Evolutionary conservation across 2,888 invertebrate species (phyloP).

Genomic region (Rhimphoctona megacephalus): DNA sequence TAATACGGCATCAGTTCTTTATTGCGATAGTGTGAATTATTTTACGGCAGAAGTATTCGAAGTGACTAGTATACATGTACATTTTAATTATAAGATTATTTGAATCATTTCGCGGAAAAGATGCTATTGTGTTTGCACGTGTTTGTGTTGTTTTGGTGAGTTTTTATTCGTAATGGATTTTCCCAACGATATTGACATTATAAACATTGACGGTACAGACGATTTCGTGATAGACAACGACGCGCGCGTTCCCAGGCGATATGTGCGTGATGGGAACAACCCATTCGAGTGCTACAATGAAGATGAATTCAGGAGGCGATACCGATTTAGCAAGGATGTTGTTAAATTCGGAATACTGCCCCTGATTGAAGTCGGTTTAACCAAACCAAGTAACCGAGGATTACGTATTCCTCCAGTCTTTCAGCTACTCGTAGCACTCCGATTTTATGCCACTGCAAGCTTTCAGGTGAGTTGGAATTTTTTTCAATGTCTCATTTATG

Average conservation of each 20-base stretch:
- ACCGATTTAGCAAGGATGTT: constrained; percentile 45
- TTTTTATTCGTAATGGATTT: too few relatives aligned
- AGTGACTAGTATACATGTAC: too few relatives aligned
- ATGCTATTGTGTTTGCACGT: too few relatives aligned
- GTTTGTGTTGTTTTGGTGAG: too few relatives aligned
- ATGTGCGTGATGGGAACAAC: constrained; percentile 52
- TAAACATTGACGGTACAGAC: neutral
- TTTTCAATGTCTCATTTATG: constrained; percentile 26
- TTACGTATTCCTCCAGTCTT: constrained; percentile 50
- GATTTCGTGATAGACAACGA: constrained; percentile 21
- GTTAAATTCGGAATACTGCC: constrained; percentile 51
- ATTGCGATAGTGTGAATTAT: too few relatives aligned
- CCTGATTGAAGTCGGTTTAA: constrained; percentile 48
- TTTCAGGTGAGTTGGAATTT: constrained; percentile 18
- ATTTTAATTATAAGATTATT: too few relatives aligned
- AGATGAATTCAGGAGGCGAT: constrained; percentile 54
- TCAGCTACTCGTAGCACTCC: constrained; percentile 24
- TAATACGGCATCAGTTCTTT: too few relatives aligned
- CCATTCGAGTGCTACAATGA: constrained; percentile 55
- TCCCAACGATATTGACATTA: constrained; percentile 16
- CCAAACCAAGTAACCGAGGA: constrained; percentile 60
- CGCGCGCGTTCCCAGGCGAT: constrained; percentile 39
- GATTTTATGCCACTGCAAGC: constrained; percentile 26
- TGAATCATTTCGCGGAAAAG: too few relatives aligned
- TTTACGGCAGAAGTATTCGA: too few relatives aligned